These are phyloP conservation scores for Trichonephila clavata DNA, from an alignment of 1,140 invertebrate genomes.

Conservation along the genomic window DNA sequence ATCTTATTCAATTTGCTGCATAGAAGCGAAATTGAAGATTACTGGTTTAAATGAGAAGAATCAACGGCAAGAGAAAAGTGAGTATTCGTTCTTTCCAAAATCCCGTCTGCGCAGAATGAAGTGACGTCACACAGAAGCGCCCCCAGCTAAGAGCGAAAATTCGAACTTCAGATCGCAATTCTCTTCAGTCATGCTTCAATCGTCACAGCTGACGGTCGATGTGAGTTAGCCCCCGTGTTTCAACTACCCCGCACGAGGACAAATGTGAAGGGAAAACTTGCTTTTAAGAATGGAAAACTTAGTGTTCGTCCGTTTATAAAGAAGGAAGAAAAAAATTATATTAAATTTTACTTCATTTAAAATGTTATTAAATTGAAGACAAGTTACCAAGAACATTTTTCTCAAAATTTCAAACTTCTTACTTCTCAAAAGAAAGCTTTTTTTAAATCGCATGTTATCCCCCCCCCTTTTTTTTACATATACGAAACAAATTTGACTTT, in stretches of 20 bases:
- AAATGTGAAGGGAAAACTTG: not conserved
- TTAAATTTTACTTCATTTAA: too few species aligned
- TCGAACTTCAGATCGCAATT: constrained; percentile 46
- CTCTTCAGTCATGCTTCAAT: constrained; percentile 57
- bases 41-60: constrained; percentile 24
- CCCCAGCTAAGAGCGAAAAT: constrained; percentile 57
- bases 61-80: not conserved
- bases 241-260: constrained; percentile 22
- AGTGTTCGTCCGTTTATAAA: too few species aligned
- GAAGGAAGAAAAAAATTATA: too few species aligned
- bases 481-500: too few species aligned
- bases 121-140: constrained; percentile 53
- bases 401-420: too few species aligned
- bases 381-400: too few species aligned
- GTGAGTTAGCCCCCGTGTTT: not conserved
- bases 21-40: constrained; percentile 10
- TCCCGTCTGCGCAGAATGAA: not conserved
- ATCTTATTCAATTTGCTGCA: constrained; percentile 10
- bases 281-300: not conserved
- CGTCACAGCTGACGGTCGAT: constrained; percentile 29
- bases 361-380: too few species aligned
- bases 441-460: too few species aligned
- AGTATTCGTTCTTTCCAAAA: constrained; percentile 5
- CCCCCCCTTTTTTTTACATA: too few species aligned
- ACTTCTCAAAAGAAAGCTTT: too few species aligned